phyloP scores from a whole-genome alignment of 1,140 invertebrate species.

The Cryptotermes secundus region DNA sequence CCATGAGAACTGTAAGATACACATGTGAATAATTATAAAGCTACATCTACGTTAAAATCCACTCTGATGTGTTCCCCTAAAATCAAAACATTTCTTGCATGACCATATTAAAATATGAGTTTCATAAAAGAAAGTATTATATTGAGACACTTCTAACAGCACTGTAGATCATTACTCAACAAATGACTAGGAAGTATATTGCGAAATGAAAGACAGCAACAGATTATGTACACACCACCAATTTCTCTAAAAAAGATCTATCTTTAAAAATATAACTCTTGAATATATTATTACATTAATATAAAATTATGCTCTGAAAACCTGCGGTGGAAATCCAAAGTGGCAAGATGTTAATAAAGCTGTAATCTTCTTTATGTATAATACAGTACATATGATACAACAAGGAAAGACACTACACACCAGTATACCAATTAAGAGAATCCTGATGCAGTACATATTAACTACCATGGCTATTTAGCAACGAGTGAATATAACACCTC shows the following conservation, averaged over 20 bases:
- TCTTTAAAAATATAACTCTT: conserved; percentile 16
- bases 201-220: background rate
- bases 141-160: background rate
- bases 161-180: background rate
- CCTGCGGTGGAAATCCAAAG: background rate
- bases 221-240: background rate
- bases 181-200: background rate
- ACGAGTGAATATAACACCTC: no score
- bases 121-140: background rate
- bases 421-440: background rate
- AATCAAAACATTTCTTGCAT: background rate
- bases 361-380: background rate
- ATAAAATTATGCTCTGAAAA: background rate
- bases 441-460: background rate
- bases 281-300: conserved; percentile 7
- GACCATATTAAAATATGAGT: background rate
- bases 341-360: background rate
- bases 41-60: background rate
- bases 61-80: background rate
- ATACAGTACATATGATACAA: background rate
- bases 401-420: background rate
- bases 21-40: background rate
- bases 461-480: no score
- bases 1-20: background rate
- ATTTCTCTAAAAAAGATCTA: background rate